Evolutionary conservation across 35 echinoderm and acorn worm genomes (phyloP).

Genomic region (Holothuria glaberrima): DNA sequence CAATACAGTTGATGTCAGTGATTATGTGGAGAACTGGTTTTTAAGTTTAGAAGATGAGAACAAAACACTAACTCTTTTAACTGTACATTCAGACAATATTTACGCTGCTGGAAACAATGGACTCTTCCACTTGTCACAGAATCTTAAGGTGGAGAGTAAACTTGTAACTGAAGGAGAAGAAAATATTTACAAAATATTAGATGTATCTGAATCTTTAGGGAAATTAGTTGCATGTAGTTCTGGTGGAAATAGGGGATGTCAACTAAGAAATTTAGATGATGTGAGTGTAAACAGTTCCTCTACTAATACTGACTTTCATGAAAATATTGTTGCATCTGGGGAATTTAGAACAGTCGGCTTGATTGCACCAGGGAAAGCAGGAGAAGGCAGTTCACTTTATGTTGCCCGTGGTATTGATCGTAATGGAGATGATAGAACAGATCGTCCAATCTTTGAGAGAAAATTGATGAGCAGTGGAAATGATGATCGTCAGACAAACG

Average conservation of each 20-base stretch:
- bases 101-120: not conserved
- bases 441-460: not conserved
- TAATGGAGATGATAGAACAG: too few species aligned
- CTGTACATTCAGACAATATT: not conserved
- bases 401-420: not conserved
- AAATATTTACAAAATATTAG: too few species aligned
- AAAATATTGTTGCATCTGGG: not conserved
- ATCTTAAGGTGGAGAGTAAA: too few species aligned
- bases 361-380: too few species aligned
- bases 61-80: too few species aligned
- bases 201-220: not conserved
- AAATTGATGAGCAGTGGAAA: not conserved
- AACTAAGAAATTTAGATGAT: not conserved
- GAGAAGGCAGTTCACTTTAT: too few species aligned
- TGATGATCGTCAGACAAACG: not conserved
- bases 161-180: too few species aligned
- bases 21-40: not conserved
- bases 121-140: not conserved
- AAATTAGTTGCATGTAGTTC: too few species aligned
- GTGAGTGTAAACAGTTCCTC: not conserved
- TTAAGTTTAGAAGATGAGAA: not conserved
- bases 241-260: too few species aligned
- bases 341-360: conserved; percentile 6
- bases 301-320: not conserved
- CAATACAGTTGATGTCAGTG: not conserved